Conservation (phyloP, 2,888 invertebrate species). For the Eumerus sabulonum region DNA sequence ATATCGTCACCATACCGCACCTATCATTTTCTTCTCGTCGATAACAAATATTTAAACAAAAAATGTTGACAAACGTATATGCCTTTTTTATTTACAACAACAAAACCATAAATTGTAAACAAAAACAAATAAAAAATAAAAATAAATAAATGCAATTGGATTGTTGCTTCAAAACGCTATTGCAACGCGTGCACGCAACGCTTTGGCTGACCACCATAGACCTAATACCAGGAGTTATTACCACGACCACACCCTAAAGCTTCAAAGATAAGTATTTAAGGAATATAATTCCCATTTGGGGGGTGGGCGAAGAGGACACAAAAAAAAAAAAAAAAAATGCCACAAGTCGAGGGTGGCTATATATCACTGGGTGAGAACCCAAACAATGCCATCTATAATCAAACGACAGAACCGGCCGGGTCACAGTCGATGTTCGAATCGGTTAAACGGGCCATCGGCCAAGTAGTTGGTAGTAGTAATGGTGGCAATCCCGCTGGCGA, state of each 20-base stretch:
- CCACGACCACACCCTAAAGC: constrained; percentile 22
- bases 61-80: background rate
- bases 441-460: constrained; percentile 78
- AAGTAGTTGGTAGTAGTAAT: constrained; percentile 77
- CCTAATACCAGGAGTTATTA: constrained; percentile 8
- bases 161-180: constrained; percentile 64
- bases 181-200: constrained; percentile 56
- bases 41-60: constrained; percentile 43
- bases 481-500: constrained; percentile 60
- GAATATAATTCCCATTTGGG: background rate
- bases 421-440: constrained; percentile 78
- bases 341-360: constrained; percentile 79
- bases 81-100: constrained; percentile 10
- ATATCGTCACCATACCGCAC: constrained; percentile 55
- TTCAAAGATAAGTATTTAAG: constrained; percentile 59
- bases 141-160: constrained; percentile 66
- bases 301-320: constrained; percentile 4
- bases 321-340: constrained; percentile 72
- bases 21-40: constrained; percentile 43
- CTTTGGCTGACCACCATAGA: constrained; percentile 46
- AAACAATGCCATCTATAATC: constrained; percentile 77
- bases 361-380: constrained; percentile 76
- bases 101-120: constrained; percentile 25
- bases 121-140: too few species aligned
- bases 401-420: constrained; percentile 79